Evolutionary conservation across 1,140 invertebrate genomes (phyloP), one percentile per base, ranked within the genome.

Genomic region (Calycopis cecrops): DNA sequence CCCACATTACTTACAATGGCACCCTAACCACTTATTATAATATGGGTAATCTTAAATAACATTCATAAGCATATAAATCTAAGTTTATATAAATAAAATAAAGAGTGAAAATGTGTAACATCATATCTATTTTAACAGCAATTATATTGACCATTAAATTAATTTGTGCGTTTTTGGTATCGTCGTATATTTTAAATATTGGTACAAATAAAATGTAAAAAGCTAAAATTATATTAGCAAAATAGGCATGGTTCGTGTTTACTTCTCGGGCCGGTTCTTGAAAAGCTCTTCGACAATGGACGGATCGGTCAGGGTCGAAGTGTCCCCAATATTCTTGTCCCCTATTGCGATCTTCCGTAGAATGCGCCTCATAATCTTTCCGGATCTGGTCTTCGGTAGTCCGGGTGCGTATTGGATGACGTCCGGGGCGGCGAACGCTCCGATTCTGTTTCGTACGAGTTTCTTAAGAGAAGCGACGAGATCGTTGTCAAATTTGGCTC

Each of bases 311-410:
- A 99, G 85, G 0, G 98, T 99, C 9, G 96, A 96, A 0, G 92
- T 93, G 79, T 99, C 98, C 4, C 98, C 98, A 48, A 99, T 91
- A 64, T 99, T 92, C 34, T 87, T 88, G 67, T 98, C 96, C 40
- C 95, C 95, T 0, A 94, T 87, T 0, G 98, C 98, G 9, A 99
- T 94, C 89, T 99, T 99, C 48, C 97, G 90, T 28, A 99, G 85
- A 50, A 99, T 93, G 62, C 98, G 89, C 42, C 98, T 91, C 96
- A 99, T 99, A 44, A 99, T 99, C 88, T 99, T 99, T 3, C 98
- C 98, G 1, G 97, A 99, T 37, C 98, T 91, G 0, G 98, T 99
- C 87, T 99, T 99, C 0, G 98, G 98, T 50, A 99, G 88, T 1
- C 92, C 94, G 4, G 96, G 95, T 1, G 97, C 97, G 73, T 95